These are phyloP conservation scores for Glaucomys volans DNA, from an alignment of 2,113 vertebrate genomes.

Conservation along the genomic window DNA sequence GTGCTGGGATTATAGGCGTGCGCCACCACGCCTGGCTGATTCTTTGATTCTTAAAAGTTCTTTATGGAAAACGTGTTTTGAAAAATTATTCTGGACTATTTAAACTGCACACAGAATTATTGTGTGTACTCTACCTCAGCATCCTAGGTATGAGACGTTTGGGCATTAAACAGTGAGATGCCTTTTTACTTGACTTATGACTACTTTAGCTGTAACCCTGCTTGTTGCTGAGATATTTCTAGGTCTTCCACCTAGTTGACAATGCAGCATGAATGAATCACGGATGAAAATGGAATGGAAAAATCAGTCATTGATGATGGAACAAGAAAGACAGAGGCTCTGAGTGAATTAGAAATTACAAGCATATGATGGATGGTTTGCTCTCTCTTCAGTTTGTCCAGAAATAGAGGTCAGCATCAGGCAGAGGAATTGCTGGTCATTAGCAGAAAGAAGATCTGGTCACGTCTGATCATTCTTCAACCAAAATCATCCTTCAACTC, in stretches of 20 bases:
- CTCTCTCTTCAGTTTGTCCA: background rate
- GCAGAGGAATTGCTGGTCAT: background rate
- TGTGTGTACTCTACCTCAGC: background rate
- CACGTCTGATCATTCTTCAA: background rate
- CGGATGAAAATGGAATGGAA: background rate
- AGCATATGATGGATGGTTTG: background rate
- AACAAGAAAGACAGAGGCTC: background rate
- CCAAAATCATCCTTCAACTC: background rate
- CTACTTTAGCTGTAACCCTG: background rate
- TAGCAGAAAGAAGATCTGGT: background rate
- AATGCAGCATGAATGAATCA: background rate
- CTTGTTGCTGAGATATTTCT: background rate
- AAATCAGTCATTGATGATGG: background rate
- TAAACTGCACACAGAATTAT: background rate
- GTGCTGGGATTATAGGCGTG: too few relatives aligned
- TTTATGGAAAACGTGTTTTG: constrained; percentile 34
- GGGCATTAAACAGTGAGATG: background rate
- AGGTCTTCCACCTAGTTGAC: background rate
- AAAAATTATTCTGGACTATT: background rate
- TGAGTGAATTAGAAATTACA: background rate
- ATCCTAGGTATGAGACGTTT: background rate
- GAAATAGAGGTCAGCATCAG: background rate
- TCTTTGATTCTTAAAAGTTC: constrained; percentile 6
- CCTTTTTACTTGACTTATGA: background rate
- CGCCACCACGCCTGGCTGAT: too few relatives aligned